Percentiles rank a stretch among this genome's conserved stretches.
Evolutionary conservation across 2,888 invertebrate genomes (phyloP).

Genomic region (Athalia circularis): DNA sequence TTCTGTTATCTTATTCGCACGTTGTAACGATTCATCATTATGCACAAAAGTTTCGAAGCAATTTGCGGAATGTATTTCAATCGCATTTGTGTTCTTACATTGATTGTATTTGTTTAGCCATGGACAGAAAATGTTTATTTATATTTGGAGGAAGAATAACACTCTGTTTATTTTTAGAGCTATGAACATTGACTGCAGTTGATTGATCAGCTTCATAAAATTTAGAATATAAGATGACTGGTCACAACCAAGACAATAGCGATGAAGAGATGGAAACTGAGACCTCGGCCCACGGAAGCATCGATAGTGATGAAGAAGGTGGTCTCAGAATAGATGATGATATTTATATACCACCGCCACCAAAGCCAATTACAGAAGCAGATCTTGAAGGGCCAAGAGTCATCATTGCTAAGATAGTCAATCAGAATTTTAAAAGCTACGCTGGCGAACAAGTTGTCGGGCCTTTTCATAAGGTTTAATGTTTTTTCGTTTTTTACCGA

Average conservation of each 20-base stretch:
- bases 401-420: slow-evolving; percentile 93
- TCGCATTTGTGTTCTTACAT: too few relatives aligned
- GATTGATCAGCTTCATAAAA: neutral
- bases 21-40: too few relatives aligned
- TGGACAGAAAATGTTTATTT: too few relatives aligned
- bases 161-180: neutral
- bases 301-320: slow-evolving; percentile 79
- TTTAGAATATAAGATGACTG: slow-evolving; percentile 45
- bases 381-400: slow-evolving; percentile 88
- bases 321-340: slow-evolving; percentile 83
- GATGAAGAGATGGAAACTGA: slow-evolving; percentile 51
- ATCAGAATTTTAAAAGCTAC: slow-evolving; percentile 98
- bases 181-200: neutral
- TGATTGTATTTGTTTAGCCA: too few relatives aligned
- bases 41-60: too few relatives aligned
- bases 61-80: too few relatives aligned
- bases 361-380: slow-evolving; percentile 81
- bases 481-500: neutral
- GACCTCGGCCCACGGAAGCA: slow-evolving; percentile 5
- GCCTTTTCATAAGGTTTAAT: slow-evolving; percentile 93
- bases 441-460: slow-evolving; percentile 89
- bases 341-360: slow-evolving; percentile 89
- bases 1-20: too few relatives aligned
- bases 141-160: too few relatives aligned
- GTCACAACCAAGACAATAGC: slow-evolving; percentile 40